Evolutionary conservation across 2,888 invertebrate species (phyloP).

Genomic region (Sclerodermus sp.): DNA sequence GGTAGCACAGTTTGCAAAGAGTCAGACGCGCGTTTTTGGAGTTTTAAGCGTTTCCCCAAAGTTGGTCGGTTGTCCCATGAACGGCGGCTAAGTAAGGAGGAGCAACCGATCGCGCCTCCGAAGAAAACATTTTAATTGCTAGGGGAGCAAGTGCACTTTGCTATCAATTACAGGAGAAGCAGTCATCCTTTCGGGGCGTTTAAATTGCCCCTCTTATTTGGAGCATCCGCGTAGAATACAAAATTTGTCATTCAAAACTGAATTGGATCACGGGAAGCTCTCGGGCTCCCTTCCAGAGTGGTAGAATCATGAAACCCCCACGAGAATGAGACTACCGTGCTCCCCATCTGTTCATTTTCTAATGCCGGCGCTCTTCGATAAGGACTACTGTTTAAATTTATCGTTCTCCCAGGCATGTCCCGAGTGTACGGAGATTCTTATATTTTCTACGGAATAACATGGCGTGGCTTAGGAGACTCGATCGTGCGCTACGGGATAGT

Average conservation of each 20-base stretch:
- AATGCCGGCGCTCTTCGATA: too few species aligned
- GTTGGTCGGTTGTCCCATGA: too few species aligned
- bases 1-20: not conserved
- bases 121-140: slow-evolving; percentile 2
- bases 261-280: slow-evolving; percentile 6
- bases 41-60: not conserved
- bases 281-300: slow-evolving; percentile 2
- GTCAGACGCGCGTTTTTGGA: not conserved
- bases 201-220: slow-evolving; percentile 2
- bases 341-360: slow-evolving; percentile 6
- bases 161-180: not conserved
- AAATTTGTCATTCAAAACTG: slow-evolving; percentile 10
- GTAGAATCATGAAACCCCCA: slow-evolving; percentile 3
- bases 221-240: slow-evolving; percentile 1
- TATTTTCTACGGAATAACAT: too few species aligned
- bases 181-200: slow-evolving; percentile 1
- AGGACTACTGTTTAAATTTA: too few species aligned
- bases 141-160: not conserved
- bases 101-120: not conserved
- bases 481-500: too few species aligned
- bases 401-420: not conserved
- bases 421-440: not conserved
- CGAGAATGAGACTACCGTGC: not conserved
- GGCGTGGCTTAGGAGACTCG: too few species aligned
- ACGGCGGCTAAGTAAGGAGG: too few species aligned